Evolutionary conservation across 2,113 vertebrate genomes (phyloP), one percentile per base, ranked within the genome.

Genomic region (Tauraco erythrolophus): DNA sequence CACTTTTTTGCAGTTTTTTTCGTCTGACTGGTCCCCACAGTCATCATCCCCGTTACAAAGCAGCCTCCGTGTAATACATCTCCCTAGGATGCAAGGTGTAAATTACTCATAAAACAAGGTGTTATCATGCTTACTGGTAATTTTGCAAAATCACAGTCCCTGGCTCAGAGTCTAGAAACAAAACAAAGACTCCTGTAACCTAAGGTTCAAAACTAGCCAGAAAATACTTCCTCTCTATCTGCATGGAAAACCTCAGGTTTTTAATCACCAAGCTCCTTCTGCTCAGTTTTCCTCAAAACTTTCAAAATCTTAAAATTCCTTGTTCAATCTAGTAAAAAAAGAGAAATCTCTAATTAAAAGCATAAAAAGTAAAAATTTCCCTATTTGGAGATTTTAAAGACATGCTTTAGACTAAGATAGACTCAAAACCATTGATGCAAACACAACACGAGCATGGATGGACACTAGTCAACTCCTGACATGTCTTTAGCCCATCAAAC

Each of bases 11-110:
- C 99, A 99, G 94, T 98, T 98, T 11, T 87, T 98, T 97, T 99
- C 99, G 91, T 99, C 99, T 10, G 99, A 99, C 70, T 97, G 97
- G 96, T 99, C 99, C 39, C 99, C 99, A 51, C 99, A 99, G 97
- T 99, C 99, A 21, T 99, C 99, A 75, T 99, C 99, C 8, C 99
- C 99, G 8, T 99, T 99, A 84, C 99, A 99, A 90, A 98, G 98
- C 90, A 99, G 98, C 60, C 98, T 98, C 80, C 98, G 98, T 5
- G 96, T 90, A 64, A 99, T 94, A 93, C 99, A 99, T 27, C 99
- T 99, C 48, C 99, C 99, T 99, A 91, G 88, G 50, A 60, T 24
- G 53, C 37, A 97, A 93, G 45, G 58, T 4, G 37, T 28, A 37
- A 48, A 41, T 37, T 37, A 51, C 77, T 68, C 56, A 28, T 4